These are phyloP conservation scores for Diaphora mendica DNA, from an alignment of 2,888 invertebrate genomes.

Conservation along the genomic window DNA sequence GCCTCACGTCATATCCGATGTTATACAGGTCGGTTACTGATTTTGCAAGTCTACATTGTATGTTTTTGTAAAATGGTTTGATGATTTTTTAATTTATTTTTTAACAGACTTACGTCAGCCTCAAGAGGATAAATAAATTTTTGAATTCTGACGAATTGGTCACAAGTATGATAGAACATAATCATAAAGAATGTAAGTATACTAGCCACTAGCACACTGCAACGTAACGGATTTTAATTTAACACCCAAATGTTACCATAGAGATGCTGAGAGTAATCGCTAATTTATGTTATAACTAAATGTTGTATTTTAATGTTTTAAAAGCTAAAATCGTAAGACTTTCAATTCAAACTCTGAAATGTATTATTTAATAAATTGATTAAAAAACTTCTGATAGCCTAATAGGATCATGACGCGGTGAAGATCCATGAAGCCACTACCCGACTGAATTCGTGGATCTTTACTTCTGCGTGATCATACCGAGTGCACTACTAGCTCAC, in stretches of 20 bases:
- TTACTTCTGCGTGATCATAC: too few relatives aligned
- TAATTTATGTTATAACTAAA: too few relatives aligned
- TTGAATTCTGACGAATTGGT: slow-evolving; percentile 97
- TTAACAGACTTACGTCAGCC: slow-evolving; percentile 93
- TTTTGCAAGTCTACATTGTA: slow-evolving; percentile 11
- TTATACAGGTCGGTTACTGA: slow-evolving; percentile 92
- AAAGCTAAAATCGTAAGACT: too few relatives aligned
- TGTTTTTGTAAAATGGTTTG: background rate
- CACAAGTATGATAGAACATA: slow-evolving; percentile 91
- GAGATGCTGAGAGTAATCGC: background rate
- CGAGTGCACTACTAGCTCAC: background rate
- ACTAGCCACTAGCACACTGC: background rate
- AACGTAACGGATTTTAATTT: too few relatives aligned
- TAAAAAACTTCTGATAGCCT: background rate
- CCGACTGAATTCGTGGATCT: background rate
- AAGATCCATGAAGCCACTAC: background rate
- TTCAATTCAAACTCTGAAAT: too few relatives aligned
- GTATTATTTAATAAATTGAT: background rate
- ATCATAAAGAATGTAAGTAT: slow-evolving; percentile 90
- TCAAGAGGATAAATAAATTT: slow-evolving; percentile 96
- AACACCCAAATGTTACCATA: too few relatives aligned
- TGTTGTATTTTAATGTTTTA: too few relatives aligned
- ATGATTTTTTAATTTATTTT: background rate
- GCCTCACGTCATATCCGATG: slow-evolving; percentile 96
- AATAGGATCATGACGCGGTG: background rate